Percentiles rank a stretch among this genome's conserved stretches.
phyloP scores from a whole-genome alignment of 2,797 vertebrate species.

The Trematomus bernacchii region DNA sequence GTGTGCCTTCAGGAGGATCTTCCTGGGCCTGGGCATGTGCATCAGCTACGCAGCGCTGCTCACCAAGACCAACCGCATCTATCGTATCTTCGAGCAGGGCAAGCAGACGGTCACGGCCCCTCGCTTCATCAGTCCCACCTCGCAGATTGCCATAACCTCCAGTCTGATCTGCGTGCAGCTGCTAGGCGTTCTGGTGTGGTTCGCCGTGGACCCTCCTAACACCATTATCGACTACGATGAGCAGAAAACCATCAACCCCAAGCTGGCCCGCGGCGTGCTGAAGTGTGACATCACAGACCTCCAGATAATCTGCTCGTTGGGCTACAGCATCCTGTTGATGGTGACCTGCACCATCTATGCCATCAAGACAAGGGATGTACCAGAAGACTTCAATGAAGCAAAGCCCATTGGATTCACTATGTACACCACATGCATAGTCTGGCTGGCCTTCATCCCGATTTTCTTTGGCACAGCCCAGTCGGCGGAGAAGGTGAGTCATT shows the following conservation, averaged over 20 bases:
- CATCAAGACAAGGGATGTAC: constrained; percentile 99
- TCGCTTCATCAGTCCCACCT: constrained; percentile 96
- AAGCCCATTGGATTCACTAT: constrained; percentile 99
- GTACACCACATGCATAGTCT: constrained; percentile 99
- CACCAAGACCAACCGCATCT: constrained; percentile 99
- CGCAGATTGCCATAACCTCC: constrained; percentile 96
- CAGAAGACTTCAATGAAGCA: constrained; percentile 99
- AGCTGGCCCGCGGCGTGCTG: constrained; percentile 93
- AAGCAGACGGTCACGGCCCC: constrained; percentile 97
- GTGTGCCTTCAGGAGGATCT: constrained; percentile 96
- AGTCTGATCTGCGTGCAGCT: constrained; percentile 97
- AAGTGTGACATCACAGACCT: constrained; percentile 99
- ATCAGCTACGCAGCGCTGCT: constrained; percentile 98
- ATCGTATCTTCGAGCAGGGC: constrained; percentile 98
- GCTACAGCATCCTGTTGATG: constrained; percentile 99
- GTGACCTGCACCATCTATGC: constrained; percentile 99
- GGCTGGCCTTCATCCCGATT: constrained; percentile 99
- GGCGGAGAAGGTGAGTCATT: constrained; percentile 95
- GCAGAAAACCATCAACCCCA: constrained; percentile 94
- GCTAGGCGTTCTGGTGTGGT: constrained; percentile 97
- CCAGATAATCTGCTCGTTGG: constrained; percentile 98
- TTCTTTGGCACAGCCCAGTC: constrained; percentile 99
- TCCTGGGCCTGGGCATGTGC: constrained; percentile 98
- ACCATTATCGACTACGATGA: constrained; percentile 97
- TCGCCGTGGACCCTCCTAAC: constrained; percentile 96